phyloP scores from a whole-genome alignment of 2,888 invertebrate genomes.

The Slavum lentiscoides region DNA sequence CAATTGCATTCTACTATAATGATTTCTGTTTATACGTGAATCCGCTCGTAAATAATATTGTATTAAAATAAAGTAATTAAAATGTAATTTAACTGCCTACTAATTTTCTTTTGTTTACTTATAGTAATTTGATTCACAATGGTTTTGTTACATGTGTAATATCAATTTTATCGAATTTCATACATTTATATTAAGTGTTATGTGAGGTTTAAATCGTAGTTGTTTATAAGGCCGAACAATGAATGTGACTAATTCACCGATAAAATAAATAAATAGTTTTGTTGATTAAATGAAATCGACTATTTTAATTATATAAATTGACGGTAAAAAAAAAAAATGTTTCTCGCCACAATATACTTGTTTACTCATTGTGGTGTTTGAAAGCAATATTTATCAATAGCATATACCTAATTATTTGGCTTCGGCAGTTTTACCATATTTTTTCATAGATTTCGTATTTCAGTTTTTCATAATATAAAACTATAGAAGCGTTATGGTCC shows the following conservation, averaged over 20 bases:
- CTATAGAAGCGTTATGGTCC: not conserved
- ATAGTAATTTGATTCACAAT: no score
- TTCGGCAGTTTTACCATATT: not conserved
- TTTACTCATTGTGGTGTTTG: not conserved
- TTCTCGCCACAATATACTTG: not conserved
- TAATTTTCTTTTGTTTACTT: no score
- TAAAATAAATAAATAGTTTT: not conserved
- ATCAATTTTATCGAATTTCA: not conserved
- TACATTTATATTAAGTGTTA: not conserved
- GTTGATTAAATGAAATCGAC: not conserved
- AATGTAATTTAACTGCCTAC: no score
- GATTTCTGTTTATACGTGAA: no score
- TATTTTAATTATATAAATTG: slow-evolving; percentile 6
- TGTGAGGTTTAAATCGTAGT: not conserved
- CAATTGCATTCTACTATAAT: no score
- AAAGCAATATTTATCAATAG: not conserved
- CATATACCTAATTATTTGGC: not conserved
- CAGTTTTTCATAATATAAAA: not conserved
- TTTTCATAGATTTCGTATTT: not conserved
- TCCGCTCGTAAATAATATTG: no score
- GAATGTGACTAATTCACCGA: not conserved
- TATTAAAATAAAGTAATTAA: no score
- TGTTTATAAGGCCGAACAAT: not conserved
- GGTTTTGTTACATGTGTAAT: no score
- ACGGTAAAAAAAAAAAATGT: not conserved